Base-by-base conservation (phyloP, 2,113 vertebrate species). In the Aptenodytes forsteri region DNA sequence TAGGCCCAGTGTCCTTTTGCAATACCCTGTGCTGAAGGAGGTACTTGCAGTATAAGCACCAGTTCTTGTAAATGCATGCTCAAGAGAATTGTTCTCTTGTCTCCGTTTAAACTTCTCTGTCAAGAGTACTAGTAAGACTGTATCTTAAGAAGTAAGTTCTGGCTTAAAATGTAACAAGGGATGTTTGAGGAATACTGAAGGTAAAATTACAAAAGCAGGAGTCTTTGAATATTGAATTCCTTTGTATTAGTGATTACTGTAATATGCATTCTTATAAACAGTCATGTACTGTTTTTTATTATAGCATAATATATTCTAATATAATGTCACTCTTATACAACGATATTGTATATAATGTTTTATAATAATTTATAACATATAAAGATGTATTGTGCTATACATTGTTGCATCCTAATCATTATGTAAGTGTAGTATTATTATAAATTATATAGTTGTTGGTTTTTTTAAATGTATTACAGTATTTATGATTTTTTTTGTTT, bases 401-500 rank as follows among this genome's bases (percentile, higher is more conserved):
- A 55, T 87, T 50, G 29, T 71, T 50, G 46, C 67, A 81, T 71
- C 29, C 21, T 46, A 92, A 50, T 64, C 46, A n/a, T 82, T 58
- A 65, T 9, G 9, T 23, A 44, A 49, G 21, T 47, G 25, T 72
- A 69, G 46, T 47, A 64, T 34, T 54, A 46, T 54, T 79, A 67
- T 12, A 58, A 10, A 26, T 30, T 50, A 20, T 47, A 7, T 23
- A 49, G 21, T 49, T 47, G 19, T 40, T 42, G 42, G 14, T 50
- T 29, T 72, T 70, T 36, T 3, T 26, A 20, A 64, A 2, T 61
- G 10, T 80, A 30, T 61, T 76, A 23, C 9, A 67, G 10, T 52
- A 62, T 58, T 93, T 55, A 47, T 18, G 44, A 55, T 78, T 83
- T 16, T 83, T 97, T 98, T 89, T 96, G 17, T 96, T 84, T 82